These are phyloP conservation scores for Apodemia duryi DNA, from an alignment of 2,888 invertebrate species.

Conservation along the genomic window DNA sequence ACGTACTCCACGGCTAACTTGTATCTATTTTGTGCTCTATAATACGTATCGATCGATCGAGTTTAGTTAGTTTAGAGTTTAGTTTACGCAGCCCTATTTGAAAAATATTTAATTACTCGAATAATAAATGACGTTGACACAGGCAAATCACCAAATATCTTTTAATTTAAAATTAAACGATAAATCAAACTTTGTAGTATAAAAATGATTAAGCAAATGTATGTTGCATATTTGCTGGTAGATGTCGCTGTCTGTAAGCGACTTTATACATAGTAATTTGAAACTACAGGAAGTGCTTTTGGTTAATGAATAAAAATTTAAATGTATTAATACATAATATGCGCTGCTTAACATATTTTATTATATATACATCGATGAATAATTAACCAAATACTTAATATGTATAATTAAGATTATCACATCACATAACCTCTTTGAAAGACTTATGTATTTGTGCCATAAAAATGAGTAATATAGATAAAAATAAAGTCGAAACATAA, in stretches of 20 bases:
- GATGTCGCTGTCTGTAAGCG: not conserved
- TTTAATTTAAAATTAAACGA: too few species aligned
- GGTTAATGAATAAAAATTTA: not conserved
- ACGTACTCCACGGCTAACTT: too few species aligned
- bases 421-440: not conserved
- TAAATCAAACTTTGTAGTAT: too few species aligned
- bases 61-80: too few species aligned
- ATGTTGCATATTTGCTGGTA: not conserved
- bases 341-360: slow-evolving; percentile 4
- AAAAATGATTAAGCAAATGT: too few species aligned
- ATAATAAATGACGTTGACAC: too few species aligned
- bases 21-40: too few species aligned
- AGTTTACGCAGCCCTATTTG: too few species aligned
- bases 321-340: not conserved
- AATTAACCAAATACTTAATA: slow-evolving; percentile 12
- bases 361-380: slow-evolving; percentile 5
- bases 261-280: not conserved
- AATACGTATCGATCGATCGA: too few species aligned
- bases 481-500: not conserved
- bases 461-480: not conserved
- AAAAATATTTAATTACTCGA: too few species aligned
- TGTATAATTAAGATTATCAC: slow-evolving; percentile 3
- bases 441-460: not conserved
- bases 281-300: slow-evolving; percentile 2
- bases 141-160: too few species aligned